phyloP scores from a whole-genome alignment of 30 jellyfish, hydroid and myxozoan species.

The Pseudorhiza aurosa region DNA sequence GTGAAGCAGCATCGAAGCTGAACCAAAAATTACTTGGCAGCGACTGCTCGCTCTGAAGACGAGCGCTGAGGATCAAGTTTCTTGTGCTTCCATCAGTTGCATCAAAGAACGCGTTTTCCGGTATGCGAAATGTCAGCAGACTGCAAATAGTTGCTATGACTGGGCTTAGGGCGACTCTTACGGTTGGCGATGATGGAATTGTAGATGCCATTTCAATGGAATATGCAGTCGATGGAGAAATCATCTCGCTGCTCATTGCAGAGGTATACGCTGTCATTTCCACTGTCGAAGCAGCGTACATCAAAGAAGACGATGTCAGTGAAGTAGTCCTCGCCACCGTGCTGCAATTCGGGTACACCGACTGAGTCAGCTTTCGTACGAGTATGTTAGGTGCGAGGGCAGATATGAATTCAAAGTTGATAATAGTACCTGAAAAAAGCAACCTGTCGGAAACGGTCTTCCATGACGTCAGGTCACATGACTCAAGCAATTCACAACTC shows the following conservation, averaged over 20 bases:
- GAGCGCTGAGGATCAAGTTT: constrained; percentile 25
- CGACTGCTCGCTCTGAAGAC: neutral
- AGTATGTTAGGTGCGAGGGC: constrained; percentile 65
- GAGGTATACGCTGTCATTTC: neutral
- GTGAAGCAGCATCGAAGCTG: constrained; percentile 28
- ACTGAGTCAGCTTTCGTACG: constrained; percentile 7
- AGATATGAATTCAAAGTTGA: constrained; percentile 40
- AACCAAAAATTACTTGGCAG: constrained; percentile 51
- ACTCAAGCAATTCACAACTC: constrained; percentile 64
- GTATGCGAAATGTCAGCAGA: constrained; percentile 38
- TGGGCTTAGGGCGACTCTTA: constrained; percentile 27
- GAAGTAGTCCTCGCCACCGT: neutral
- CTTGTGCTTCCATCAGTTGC: constrained; percentile 76
- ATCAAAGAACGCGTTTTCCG: constrained; percentile 71
- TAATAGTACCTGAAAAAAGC: constrained; percentile 51
- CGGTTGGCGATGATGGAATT: constrained; percentile 1
- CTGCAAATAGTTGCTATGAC: constrained; percentile 27
- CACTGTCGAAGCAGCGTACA: neutral
- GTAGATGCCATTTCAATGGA: neutral
- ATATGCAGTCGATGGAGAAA: constrained; percentile 15
- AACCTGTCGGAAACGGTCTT: constrained; percentile 36
- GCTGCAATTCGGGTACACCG: neutral
- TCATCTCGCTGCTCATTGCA: neutral
- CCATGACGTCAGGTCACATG: constrained; percentile 66
- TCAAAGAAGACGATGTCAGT: neutral